A percentile compares a stretch with the other conserved stretches of the same genome.
Evolutionary conservation across 1,140 invertebrate genomes (phyloP).

Genomic region (Goniozus legneri): DNA sequence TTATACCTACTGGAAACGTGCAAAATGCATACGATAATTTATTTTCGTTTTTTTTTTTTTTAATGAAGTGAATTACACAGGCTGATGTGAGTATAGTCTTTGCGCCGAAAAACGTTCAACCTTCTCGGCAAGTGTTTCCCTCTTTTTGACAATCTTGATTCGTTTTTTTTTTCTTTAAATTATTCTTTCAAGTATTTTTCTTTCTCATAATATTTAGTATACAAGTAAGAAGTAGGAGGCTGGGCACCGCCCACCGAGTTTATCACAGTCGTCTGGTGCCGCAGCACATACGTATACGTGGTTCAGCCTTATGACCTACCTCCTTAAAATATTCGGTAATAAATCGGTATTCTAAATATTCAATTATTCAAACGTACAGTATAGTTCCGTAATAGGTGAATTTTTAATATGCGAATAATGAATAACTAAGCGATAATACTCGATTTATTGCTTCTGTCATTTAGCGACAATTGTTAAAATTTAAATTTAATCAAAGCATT

Average conservation of each 20-base stretch:
- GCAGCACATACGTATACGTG: slow-evolving; percentile 58
- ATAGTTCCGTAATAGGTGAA: slow-evolving; percentile 41
- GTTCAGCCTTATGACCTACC: slow-evolving; percentile 55
- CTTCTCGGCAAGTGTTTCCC: slow-evolving; percentile 29
- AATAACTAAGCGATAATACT: too few species aligned
- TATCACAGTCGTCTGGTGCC: slow-evolving; percentile 57
- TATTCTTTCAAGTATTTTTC: slow-evolving; percentile 20
- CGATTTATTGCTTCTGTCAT: not conserved
- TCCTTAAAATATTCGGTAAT: slow-evolving; percentile 47
- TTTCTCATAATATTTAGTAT: slow-evolving; percentile 37
- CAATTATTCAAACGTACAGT: slow-evolving; percentile 38
- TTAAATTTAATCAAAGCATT: too few species aligned
- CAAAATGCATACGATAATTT: slow-evolving; percentile 14
- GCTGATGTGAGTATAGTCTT: slow-evolving; percentile 14
- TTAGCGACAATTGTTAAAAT: slow-evolving; percentile 7
- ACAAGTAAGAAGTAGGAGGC: slow-evolving; percentile 56
- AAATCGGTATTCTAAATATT: slow-evolving; percentile 33
- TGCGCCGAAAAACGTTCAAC: slow-evolving; percentile 31
- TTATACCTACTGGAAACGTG: slow-evolving; percentile 14
- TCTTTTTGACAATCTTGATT: too few species aligned
- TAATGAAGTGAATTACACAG: slow-evolving; percentile 6
- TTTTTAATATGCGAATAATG: too few species aligned
- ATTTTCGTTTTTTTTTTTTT: slow-evolving; percentile 6
- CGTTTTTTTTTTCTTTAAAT: slow-evolving; percentile 2
- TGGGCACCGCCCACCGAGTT: slow-evolving; percentile 56